Base-by-base conservation (phyloP, 2,113 vertebrate genomes). In the Colossoma macropomum region DNA sequence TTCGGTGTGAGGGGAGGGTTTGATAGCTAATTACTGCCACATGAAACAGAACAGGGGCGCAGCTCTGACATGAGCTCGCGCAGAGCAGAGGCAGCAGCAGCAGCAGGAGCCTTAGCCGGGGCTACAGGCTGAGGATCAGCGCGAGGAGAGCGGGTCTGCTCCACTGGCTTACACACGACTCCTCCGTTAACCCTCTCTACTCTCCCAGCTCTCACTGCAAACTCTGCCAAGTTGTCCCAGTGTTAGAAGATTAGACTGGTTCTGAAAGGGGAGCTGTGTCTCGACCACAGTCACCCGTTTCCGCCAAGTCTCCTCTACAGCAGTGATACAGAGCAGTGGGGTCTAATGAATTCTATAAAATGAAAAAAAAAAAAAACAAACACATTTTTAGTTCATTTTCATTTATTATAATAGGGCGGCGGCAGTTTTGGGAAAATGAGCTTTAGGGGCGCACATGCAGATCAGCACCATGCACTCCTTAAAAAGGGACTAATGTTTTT, bases 11-110 rank as follows among this genome's bases (percentile, higher is more conserved):
- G 83, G 80, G 86, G 84, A 84, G 80, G 79, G 50, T 87, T 80
- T 84, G 84, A 88, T 80, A 85, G 87, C 88, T 93, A 92, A 94
- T 92, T 93, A 91, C 80, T 71, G 85, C 50, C 81, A 90, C 90
- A 91, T 91, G 89, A 92, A 91, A 93, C 84, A 30, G 86, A 88
- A 79, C 77, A 38, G 63, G 76, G 80, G 75, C 62, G 87, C 85
- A 82, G 86, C 90, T 92, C 88, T 92, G 90, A 92, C 91, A 92
- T 90, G 41, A 45, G 86, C 86, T 86, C 76, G 16, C 87, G 82
- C 77, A 45, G 41, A 45, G 41, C 79, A 50, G 83, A 71, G 81
- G 82, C 86, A 69, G 15, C 16, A 52, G 50, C 59, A 78, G 83
- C 91, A 91, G 90, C 87, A 80, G 90, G 91, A 90, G 89, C 71